Base-by-base conservation (phyloP, 2,113 vertebrate species). In the Ammospiza caudacuta region DNA sequence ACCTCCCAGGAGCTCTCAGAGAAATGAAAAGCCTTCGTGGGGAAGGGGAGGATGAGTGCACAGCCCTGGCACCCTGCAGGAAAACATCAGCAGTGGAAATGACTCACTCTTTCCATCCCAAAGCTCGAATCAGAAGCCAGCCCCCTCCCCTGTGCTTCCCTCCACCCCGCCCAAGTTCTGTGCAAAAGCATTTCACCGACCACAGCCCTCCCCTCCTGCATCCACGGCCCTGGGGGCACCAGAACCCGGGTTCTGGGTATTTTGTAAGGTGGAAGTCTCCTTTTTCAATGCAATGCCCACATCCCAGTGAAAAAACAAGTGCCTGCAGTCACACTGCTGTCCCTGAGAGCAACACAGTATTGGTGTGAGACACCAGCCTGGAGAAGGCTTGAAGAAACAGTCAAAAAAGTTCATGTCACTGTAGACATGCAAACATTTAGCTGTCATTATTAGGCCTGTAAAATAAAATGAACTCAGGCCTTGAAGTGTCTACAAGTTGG, bases 261-360 rank as follows among this genome's bases (percentile, higher is more conserved):
- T 79, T 35, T 31, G 14, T 9, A 51, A 58, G 15, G 41, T 22
- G 21, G n/a, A 43, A 16, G 8, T 59, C 57, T 81, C 61, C 13
- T 57, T 51, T 89, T 39, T 11, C 47, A 83, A 12, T 3, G 22
- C 6, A 68, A 61, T 22, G 11, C 29, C 28, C 24, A 15, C n/a
- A 64, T 35, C 41, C 17, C 28, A 83, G 46, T 12, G 52, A 47
- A 43, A 54, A 63, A 55, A 20, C 7, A 52, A 74, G 22, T 6
- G n/a, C 20, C 33, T 43, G 21, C 63, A 58, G 46, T 4, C 58
- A 37, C 27, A 37, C 33, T 2, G 1, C 35, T 27, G 58, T 9
- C 62, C 31, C 54, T 1, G 0, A 41, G 31, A 57, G 31, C 0
- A 0, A 43, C 0, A 12, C 2, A 16, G 43, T 11, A 29, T 3